Percentiles rank a stretch among this genome's conserved stretches.
These are phyloP conservation scores for Harmothoe impar DNA, from an alignment of 2,888 invertebrate species.

Conservation along the genomic window DNA sequence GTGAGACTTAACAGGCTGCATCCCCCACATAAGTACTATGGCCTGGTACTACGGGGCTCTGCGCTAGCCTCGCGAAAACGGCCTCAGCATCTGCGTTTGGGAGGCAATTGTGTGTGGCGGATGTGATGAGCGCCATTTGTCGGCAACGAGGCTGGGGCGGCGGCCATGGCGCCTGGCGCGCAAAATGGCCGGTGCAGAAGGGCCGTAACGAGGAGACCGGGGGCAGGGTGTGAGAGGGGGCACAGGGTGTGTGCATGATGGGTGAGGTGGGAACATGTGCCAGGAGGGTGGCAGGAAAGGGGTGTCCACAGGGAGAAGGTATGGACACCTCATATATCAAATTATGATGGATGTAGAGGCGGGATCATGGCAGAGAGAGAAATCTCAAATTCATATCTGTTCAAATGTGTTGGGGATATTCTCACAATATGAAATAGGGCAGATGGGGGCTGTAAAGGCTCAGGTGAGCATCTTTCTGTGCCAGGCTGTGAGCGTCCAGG, in stretches of 20 bases:
- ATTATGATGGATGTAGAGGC: no score
- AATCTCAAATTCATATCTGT: no score
- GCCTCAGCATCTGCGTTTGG: neutral
- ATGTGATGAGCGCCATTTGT: slow-evolving; percentile 20
- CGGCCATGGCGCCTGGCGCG: neutral
- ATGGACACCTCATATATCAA: no score
- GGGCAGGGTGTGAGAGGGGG: neutral
- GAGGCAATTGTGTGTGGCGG: slow-evolving; percentile 50
- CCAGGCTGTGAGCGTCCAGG: no score
- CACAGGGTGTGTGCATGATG: neutral
- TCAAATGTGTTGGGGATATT: no score
- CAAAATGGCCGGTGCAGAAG: neutral
- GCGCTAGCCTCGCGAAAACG: neutral
- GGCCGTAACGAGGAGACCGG: neutral
- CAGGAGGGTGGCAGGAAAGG: neutral
- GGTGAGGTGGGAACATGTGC: no score
- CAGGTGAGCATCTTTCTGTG: neutral
- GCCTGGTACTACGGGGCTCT: neutral
- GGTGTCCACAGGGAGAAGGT: neutral
- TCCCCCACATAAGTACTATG: neutral
- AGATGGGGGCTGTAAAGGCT: no score
- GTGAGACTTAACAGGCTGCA: neutral
- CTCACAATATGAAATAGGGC: no score
- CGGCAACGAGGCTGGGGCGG: neutral
- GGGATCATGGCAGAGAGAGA: no score